Base-by-base conservation (phyloP, 2,888 invertebrate genomes). In the Athalia cordata region DNA sequence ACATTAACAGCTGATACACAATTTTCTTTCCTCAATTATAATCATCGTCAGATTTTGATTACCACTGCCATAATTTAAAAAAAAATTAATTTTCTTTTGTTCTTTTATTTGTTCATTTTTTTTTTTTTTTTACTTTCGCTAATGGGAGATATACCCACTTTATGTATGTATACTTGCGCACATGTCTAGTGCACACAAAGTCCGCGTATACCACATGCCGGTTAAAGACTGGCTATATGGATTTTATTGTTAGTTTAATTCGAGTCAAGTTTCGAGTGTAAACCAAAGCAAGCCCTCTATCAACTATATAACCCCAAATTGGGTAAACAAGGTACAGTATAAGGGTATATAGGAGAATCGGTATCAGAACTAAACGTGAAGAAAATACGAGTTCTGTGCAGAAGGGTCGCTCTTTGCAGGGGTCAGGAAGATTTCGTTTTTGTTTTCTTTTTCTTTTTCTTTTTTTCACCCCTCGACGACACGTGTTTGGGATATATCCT, bases 211-310 rank as follows among this genome's bases (percentile, higher is more conserved):
- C 72, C 59, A 59, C 57, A 72, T 72, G 72, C 59, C 59, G n/a
- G 13, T 45, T 13, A 47, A 59, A 72, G 47, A 59, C 11, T 55
- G 7, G 29, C 29, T 29, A 29, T 29, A 29, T 29, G 29, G 29
- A 29, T 29, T 29, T 29, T 29, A 29, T 29, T 29, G 29, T 29
- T 59, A 72, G 57, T 72, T 70, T 47, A 62, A 62, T 64, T 61
- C 75, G 62, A 75, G 75, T 75, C 75, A 64, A 75, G 62, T 62
- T 64, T 62, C 29, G 52, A 75, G 75, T 75, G 75, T 11, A 75
- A 75, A 62, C 64, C 15, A 50, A 52, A 29, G 50, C 29, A 43
- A 49, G 43, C 55, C 50, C 75, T 29, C 29, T 29, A 29, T 29
- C 29, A 29, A 29, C 29, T 29, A 29, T 29, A 29, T 29, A 29